Evolutionary conservation across 2,797 vertebrate species (phyloP).

Genomic region (Schizopygopsis malacanthus): DNA sequence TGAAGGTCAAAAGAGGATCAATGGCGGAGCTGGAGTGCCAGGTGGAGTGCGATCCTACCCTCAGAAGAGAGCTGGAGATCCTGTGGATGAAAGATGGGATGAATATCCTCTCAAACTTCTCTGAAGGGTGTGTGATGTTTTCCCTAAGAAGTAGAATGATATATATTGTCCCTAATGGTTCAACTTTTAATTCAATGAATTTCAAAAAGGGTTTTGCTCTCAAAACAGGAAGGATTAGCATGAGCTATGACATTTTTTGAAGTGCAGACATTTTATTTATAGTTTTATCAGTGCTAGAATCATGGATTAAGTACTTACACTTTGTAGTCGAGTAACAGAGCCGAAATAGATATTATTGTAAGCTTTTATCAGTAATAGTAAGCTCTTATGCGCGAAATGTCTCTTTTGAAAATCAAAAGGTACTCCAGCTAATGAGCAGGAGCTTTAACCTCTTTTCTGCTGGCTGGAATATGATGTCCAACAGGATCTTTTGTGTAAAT

Average conservation of each 20-base stretch:
- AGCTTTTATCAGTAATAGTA: constrained; percentile 35
- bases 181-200: not conserved
- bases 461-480: not conserved
- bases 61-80: constrained; percentile 74
- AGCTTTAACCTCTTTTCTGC: constrained; percentile 15
- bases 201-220: not conserved
- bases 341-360: constrained; percentile 27
- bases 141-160: not conserved
- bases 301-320: constrained; percentile 23
- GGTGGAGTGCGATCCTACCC: constrained; percentile 81
- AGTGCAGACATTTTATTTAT: not conserved
- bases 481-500: not conserved
- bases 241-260: not conserved
- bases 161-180: not conserved
- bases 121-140: constrained; percentile 77
- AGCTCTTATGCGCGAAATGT: not conserved
- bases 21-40: constrained; percentile 81
- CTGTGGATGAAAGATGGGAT: constrained; percentile 76
- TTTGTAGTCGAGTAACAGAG: constrained; percentile 26
- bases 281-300: constrained; percentile 18
- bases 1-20: constrained; percentile 78
- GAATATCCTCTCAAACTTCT: constrained; percentile 74
- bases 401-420: constrained; percentile 30
- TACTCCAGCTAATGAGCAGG: constrained; percentile 21
- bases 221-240: constrained; percentile 17